Evolutionary conservation across 2,797 vertebrate genomes (phyloP).

Genomic region (Peromyscus nudipes): DNA sequence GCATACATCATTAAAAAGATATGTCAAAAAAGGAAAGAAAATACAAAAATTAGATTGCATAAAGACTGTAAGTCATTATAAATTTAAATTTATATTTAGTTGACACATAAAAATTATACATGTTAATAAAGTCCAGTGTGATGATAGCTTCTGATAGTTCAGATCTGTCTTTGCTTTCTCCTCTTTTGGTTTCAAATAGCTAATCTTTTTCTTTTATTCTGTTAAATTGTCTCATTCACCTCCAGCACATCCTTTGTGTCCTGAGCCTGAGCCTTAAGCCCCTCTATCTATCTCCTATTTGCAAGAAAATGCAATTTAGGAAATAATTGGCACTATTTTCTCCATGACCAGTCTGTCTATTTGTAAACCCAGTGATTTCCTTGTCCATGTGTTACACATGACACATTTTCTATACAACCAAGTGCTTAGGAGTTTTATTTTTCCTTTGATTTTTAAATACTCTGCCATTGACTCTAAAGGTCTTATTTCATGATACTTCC

Average conservation of each 20-base stretch:
- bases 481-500: not conserved
- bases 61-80: not conserved
- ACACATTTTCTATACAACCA: not conserved
- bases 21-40: not conserved
- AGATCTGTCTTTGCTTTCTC: not conserved
- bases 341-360: not conserved
- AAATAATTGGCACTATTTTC: slow-evolving; percentile 3
- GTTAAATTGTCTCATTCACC: not conserved
- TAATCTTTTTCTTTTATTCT: not conserved
- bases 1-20: not conserved
- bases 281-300: not conserved
- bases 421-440: slow-evolving; percentile 2
- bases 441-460: not conserved
- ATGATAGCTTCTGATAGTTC: not conserved
- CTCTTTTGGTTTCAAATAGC: not conserved
- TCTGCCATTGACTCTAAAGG: not conserved
- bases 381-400: not conserved
- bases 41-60: not conserved
- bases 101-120: not conserved
- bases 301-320: slow-evolving; percentile 13
- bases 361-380: not conserved
- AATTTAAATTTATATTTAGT: not conserved
- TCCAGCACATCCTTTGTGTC: not conserved
- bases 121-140: not conserved
- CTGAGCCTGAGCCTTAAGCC: not conserved